Conservation (phyloP, 2,888 invertebrate genomes). For the Lutraria lutraria region DNA sequence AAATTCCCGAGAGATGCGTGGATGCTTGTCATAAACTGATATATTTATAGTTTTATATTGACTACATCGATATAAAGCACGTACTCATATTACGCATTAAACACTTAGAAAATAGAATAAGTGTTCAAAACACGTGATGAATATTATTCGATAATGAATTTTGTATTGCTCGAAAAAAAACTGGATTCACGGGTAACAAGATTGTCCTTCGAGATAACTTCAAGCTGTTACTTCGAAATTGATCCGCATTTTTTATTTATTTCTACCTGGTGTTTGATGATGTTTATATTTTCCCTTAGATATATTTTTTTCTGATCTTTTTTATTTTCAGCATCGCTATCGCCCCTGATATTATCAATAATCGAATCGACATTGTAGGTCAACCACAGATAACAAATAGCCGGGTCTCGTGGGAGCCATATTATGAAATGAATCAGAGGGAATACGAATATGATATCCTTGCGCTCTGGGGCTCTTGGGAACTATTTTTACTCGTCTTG, state of each 20-base stretch:
- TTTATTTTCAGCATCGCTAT: slow-evolving; percentile 17
- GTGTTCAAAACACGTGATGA: background rate
- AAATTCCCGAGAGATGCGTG: background rate
- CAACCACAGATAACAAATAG: slow-evolving; percentile 59
- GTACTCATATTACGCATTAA: background rate
- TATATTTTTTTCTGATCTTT: slow-evolving; percentile 12
- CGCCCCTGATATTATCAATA: slow-evolving; percentile 32
- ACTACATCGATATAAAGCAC: background rate
- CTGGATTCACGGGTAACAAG: background rate
- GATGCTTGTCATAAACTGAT: background rate
- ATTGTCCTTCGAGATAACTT: background rate
- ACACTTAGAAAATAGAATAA: background rate
- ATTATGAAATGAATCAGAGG: slow-evolving; percentile 51
- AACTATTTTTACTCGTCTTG: slow-evolving; percentile 60
- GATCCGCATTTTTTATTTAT: background rate
- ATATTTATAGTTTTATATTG: slow-evolving; percentile 12
- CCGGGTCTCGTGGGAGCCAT: slow-evolving; percentile 58
- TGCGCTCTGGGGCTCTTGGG: slow-evolving; percentile 59
- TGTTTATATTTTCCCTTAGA: background rate
- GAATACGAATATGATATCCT: slow-evolving; percentile 63
- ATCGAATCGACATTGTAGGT: background rate
- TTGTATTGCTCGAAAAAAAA: background rate
- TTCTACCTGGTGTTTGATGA: background rate
- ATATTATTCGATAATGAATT: background rate
- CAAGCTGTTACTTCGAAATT: slow-evolving; percentile 7